phyloP scores from a whole-genome alignment of 2,797 vertebrate species.

The Dermochelys coriacea region DNA sequence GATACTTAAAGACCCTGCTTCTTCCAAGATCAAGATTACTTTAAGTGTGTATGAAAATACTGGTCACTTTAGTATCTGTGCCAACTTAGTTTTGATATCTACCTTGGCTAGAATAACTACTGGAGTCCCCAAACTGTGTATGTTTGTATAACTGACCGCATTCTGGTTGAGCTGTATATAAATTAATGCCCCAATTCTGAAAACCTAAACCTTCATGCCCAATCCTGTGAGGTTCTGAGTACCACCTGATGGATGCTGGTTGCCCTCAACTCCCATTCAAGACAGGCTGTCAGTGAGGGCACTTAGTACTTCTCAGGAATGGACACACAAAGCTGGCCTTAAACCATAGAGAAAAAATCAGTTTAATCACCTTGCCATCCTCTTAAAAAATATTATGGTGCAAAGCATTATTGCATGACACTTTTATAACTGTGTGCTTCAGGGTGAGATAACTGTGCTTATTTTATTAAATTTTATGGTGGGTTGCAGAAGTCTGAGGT shows the following conservation, averaged over 20 bases:
- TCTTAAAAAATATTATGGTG: not conserved
- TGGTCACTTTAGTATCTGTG: not conserved
- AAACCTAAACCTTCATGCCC: not conserved
- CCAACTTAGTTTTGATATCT: not conserved
- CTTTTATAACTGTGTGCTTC: constrained; percentile 22
- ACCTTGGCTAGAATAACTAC: not conserved
- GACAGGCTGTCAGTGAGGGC: not conserved
- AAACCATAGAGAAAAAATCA: not conserved
- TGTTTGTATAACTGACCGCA: not conserved
- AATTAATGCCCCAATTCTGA: not conserved
- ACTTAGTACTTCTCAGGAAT: not conserved
- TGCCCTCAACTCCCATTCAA: not conserved
- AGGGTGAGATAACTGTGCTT: constrained; percentile 13
- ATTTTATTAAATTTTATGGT: constrained; percentile 39
- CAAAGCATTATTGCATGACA: constrained; percentile 1
- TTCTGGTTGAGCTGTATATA: not conserved
- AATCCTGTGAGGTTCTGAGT: not conserved
- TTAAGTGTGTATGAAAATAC: not conserved
- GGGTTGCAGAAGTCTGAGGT: constrained; percentile 33
- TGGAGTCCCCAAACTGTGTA: not conserved
- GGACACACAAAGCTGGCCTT: not conserved
- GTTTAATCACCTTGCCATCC: constrained; percentile 6
- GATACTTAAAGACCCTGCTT: not conserved
- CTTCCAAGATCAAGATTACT: not conserved
- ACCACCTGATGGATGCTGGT: not conserved